A percentile compares a stretch with the other conserved stretches of the same genome.
These are phyloP conservation scores for Arge pagana DNA, from an alignment of 2,888 invertebrate species.

Conservation along the genomic window DNA sequence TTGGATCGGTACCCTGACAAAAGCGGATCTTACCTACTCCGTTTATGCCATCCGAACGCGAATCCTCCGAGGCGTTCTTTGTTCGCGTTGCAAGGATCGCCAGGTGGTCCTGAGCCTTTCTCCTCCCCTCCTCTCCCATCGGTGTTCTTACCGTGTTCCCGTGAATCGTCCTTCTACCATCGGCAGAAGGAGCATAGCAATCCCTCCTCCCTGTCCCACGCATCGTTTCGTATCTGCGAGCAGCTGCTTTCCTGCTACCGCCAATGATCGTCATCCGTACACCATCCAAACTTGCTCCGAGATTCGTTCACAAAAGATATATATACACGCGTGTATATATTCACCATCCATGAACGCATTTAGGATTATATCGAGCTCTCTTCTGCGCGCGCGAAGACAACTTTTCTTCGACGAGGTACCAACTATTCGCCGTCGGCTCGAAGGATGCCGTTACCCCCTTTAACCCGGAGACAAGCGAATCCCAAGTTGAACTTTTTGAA, in stretches of 20 bases:
- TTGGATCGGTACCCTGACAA: no score
- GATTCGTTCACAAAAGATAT: no score
- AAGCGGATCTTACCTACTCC: no score
- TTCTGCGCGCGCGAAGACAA: conserved; percentile 7
- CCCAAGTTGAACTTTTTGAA: no score
- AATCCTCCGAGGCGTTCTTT: conserved; percentile 9
- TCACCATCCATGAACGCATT: no score
- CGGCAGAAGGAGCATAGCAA: conserved; percentile 9
- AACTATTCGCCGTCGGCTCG: conserved; percentile 18
- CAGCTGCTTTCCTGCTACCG: conserved; percentile 6
- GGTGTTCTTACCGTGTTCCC: background rate
- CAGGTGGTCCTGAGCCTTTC: conserved; percentile 17
- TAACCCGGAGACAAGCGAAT: no score
- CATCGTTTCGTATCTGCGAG: background rate
- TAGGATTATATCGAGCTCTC: conserved; percentile 4
- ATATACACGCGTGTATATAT: background rate
- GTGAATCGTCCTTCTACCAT: conserved; percentile 15
- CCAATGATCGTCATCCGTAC: conserved; percentile 10
- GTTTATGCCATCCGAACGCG: no score
- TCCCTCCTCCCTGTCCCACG: conserved; percentile 1
- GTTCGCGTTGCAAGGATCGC: conserved; percentile 2
- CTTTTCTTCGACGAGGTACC: background rate
- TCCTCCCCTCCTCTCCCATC: conserved; percentile 6
- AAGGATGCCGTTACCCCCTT: conserved; percentile 2
- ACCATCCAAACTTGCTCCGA: no score